Percentiles rank a stretch among this genome's conserved stretches.
Evolutionary conservation across 2,797 vertebrate species (phyloP).

Genomic region (Aotus griseimembra): DNA sequence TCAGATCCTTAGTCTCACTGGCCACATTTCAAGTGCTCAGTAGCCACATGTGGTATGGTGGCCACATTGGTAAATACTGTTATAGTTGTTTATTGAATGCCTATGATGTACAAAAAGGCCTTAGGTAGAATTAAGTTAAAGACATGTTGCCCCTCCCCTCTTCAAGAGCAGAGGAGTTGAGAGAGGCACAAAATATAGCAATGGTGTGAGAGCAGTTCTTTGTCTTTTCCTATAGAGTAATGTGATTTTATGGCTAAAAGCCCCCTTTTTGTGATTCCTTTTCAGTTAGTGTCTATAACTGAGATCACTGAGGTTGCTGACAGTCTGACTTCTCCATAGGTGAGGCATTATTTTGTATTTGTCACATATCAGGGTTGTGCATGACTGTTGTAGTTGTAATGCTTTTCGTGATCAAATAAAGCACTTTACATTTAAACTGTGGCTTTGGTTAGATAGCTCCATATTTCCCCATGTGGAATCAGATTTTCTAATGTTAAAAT

Average conservation of each 20-base stretch:
- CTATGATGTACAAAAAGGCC: neutral
- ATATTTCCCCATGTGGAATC: conserved; percentile 33
- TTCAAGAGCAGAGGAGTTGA: neutral
- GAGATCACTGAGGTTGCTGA: neutral
- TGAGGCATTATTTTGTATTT: neutral
- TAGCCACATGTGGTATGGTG: neutral
- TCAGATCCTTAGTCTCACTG: neutral
- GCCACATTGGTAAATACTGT: neutral
- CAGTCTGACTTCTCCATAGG: neutral
- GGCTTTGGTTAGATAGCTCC: conserved; percentile 49
- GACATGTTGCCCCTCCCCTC: rapidly evolving
- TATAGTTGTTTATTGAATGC: neutral
- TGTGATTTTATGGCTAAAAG: neutral
- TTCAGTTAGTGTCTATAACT: neutral
- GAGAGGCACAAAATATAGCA: neutral
- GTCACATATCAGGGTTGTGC: neutral
- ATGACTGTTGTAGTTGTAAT: neutral
- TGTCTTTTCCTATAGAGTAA: neutral
- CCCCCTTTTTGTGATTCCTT: neutral
- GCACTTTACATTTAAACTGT: conserved; percentile 1
- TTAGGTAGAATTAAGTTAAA: neutral
- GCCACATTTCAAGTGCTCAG: neutral
- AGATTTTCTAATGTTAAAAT: conserved; percentile 62
- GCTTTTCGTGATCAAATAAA: conserved; percentile 57
- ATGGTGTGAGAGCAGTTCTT: neutral